A percentile compares a stretch with the other conserved stretches of the same genome.
Evolutionary conservation across 2,797 vertebrate genomes (phyloP).

Genomic region (Oreonectes daqikongensis): DNA sequence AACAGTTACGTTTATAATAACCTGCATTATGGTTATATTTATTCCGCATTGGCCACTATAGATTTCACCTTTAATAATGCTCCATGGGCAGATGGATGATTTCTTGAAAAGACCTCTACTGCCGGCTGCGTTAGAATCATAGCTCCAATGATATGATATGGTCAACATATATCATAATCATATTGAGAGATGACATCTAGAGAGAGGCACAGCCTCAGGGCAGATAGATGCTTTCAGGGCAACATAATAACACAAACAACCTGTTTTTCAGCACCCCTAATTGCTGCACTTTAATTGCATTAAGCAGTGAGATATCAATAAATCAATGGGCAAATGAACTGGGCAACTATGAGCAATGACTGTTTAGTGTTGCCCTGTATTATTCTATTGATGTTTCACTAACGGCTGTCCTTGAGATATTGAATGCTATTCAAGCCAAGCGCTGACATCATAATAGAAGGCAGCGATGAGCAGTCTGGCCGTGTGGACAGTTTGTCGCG

Average conservation of each 20-base stretch:
- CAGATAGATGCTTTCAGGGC: constrained; percentile 53
- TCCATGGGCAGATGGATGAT: constrained; percentile 13
- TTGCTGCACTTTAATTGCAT: constrained; percentile 75
- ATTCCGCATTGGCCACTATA: constrained; percentile 13
- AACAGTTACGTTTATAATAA: background rate
- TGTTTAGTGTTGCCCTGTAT: constrained; percentile 64
- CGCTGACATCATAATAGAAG: constrained; percentile 83
- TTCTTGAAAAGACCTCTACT: constrained; percentile 40
- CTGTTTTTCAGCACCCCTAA: constrained; percentile 72
- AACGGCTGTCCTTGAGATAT: constrained; percentile 71
- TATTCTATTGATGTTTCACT: constrained; percentile 77
- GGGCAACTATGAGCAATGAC: constrained; percentile 70
- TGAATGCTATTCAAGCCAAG: constrained; percentile 79
- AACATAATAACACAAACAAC: constrained; percentile 62
- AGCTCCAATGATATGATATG: constrained; percentile 50
- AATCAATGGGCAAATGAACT: constrained; percentile 80
- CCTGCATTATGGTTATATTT: constrained; percentile 24
- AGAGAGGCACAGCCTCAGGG: constrained; percentile 37
- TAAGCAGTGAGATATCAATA: constrained; percentile 74
- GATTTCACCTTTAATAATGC: constrained; percentile 17
- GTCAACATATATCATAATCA: constrained; percentile 52
- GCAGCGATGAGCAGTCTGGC: constrained; percentile 65
- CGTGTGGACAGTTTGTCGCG: constrained; percentile 56
- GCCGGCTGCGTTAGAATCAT: constrained; percentile 40
- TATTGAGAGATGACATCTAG: constrained; percentile 37